Conservation (phyloP, 35 echinoderm and acorn worm species). For the Lytechinus variegatus region DNA sequence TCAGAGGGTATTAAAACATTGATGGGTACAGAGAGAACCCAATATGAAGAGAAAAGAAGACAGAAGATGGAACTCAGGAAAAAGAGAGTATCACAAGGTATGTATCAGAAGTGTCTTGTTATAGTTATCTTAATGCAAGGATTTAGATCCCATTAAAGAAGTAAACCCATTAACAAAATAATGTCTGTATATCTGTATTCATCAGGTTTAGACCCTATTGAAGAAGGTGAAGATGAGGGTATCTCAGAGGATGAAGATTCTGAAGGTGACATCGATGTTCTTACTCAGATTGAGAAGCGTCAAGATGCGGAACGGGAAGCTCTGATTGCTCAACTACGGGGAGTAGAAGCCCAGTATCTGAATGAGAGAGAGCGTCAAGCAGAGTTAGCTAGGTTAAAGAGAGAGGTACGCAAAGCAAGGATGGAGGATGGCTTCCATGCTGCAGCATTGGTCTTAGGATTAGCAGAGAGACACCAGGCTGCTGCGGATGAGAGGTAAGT, state of each 20-base stretch:
- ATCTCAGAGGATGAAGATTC: conserved; percentile 80
- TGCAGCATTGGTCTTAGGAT: conserved; percentile 89
- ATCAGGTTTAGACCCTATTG: conserved; percentile 28
- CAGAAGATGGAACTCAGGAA: conserved; percentile 67
- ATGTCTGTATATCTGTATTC: background rate
- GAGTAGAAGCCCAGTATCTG: conserved; percentile 71
- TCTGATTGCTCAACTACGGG: conserved; percentile 73
- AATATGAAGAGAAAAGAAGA: conserved; percentile 91
- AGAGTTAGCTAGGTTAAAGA: conserved; percentile 81
- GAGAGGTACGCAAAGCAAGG: conserved; percentile 86
- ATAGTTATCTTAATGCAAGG: too few relatives aligned
- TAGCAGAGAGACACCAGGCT: conserved; percentile 90
- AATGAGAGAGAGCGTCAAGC: conserved; percentile 92
- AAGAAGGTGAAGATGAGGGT: conserved; percentile 72
- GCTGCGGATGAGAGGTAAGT: conserved; percentile 82
- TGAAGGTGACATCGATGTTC: conserved; percentile 42
- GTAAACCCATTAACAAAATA: too few relatives aligned
- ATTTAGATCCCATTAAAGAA: too few relatives aligned
- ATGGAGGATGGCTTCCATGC: conserved; percentile 86
- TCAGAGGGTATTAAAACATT: conserved; percentile 74
- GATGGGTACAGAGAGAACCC: conserved; percentile 81
- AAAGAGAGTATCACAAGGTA: conserved; percentile 70
- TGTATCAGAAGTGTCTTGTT: background rate
- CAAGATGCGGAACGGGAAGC: conserved; percentile 87
- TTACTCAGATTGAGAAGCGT: conserved; percentile 80